Percentiles rank a stretch among this genome's conserved stretches.
Conservation (phyloP, 2,113 vertebrate genomes). For the Barbus barbus region DNA sequence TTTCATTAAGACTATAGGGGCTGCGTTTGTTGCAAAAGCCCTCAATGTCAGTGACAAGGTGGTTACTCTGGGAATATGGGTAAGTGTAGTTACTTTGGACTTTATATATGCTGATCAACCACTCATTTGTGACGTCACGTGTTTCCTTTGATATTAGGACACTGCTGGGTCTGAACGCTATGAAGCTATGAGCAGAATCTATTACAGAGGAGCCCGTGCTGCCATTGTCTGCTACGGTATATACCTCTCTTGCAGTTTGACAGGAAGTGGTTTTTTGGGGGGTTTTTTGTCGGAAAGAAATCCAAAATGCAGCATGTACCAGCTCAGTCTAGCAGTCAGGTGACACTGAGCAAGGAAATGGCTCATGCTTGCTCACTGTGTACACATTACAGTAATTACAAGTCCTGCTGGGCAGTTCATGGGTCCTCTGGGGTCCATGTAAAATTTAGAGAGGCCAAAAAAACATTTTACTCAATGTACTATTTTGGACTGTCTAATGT, state of each 20-base stretch:
- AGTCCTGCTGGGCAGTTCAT: neutral
- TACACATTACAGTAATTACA: neutral
- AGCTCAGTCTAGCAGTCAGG: conserved; percentile 34
- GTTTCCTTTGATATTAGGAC: conserved; percentile 74
- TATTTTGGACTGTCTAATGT: neutral
- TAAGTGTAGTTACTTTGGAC: conserved; percentile 66
- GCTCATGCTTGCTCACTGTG: conserved; percentile 10
- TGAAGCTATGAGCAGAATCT: conserved; percentile 97
- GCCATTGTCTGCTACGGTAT: conserved; percentile 95
- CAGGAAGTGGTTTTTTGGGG: no score
- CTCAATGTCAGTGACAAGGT: conserved; percentile 86
- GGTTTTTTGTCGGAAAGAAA: no score
- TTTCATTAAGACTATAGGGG: conserved; percentile 87
- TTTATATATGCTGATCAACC: neutral
- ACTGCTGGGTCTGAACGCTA: conserved; percentile 97
- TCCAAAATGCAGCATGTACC: no score
- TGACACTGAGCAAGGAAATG: conserved; percentile 23
- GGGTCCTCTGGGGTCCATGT: neutral
- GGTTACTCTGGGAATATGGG: conserved; percentile 95
- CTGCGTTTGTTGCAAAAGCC: conserved; percentile 94
- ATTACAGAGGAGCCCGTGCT: conserved; percentile 93
- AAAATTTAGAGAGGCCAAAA: neutral
- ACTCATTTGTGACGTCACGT: neutral
- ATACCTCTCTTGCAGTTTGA: conserved; percentile 14
- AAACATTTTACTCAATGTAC: neutral